Evolutionary conservation across 2,888 invertebrate species (phyloP), one percentile per base, ranked within the genome.

Genomic region (Zele albiditarsus): DNA sequence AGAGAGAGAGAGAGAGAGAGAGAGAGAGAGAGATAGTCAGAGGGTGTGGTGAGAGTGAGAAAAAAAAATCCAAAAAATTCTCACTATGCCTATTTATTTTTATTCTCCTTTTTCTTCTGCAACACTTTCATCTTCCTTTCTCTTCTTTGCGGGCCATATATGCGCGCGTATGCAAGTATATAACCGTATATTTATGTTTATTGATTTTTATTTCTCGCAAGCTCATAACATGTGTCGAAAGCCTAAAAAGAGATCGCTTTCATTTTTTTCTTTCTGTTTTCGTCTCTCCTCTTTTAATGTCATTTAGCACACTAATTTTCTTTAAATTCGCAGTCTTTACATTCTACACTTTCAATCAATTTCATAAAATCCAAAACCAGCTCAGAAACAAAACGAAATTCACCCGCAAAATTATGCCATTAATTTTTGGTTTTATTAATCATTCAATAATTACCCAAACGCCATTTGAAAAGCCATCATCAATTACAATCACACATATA

Each of bases 161-260:
- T 20, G 20, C 20, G 20, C 33, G 38, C 68, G 14, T 46, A 31
- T 66, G 58, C 70, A 74, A 28, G 20, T 20, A 53, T 78, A 74
- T 42, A 60, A 60, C 49, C 38, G 60, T 53, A 38, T 60, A 42
- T 65, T 70, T 2, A 16, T 57, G 14, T 38, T 70, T 20, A 60
- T 25, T 70, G 16, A 25, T 42, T 70, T 25, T 60, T 33, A 25
- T 31, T 63, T 25, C 25, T 57, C 68, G 68, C 28, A 66, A 79
- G 75, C 79, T 79, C 77, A 75, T 77, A 80, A 79, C 80, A 80
- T 49, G 60, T 74, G 72, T 76, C 77, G 62, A 78, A 79, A 78
- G 79, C 79, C 78, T 76, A 78, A 79, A 79, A 69, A 76, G 74
- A 79, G 23, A 71, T 31, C 10, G 5, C 46, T 20, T 46, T 62